Conservation (phyloP, 1,140 invertebrate genomes). For the Oreohelix idahoensis region DNA sequence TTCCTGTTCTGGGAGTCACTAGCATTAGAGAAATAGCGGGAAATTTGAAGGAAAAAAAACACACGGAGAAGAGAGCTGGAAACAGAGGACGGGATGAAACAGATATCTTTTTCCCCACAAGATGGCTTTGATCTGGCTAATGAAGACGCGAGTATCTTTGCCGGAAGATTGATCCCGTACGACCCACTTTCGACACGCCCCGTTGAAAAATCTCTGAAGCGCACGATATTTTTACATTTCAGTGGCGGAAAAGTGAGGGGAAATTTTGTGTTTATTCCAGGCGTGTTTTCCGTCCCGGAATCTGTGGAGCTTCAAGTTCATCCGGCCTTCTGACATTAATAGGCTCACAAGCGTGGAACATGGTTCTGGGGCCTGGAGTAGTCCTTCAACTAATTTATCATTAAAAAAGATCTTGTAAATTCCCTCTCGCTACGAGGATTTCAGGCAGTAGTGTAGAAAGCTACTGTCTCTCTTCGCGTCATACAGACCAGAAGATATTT, state of each 20-base stretch:
- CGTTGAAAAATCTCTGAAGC: not conserved
- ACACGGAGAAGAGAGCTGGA: too few species aligned
- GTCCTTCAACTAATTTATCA: constrained; percentile 1
- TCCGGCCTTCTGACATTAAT: not conserved
- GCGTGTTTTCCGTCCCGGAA: not conserved
- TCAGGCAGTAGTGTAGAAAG: not conserved
- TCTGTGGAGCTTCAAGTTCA: not conserved
- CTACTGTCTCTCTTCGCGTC: too few species aligned
- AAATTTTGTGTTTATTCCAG: not conserved
- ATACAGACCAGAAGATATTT: too few species aligned
- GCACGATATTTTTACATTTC: not conserved
- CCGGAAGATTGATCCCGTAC: not conserved
- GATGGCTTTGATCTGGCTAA: not conserved
- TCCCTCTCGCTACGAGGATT: not conserved
- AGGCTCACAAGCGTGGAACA: not conserved
- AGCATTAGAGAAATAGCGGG: too few species aligned
- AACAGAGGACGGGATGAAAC: too few species aligned
- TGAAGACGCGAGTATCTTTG: not conserved
- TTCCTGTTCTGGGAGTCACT: too few species aligned
- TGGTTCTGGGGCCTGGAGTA: not conserved
- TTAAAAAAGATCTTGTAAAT: not conserved
- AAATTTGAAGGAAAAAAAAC: too few species aligned
- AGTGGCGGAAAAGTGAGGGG: not conserved
- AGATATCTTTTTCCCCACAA: not conserved
- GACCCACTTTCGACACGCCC: not conserved